Evolutionary conservation across 2,113 vertebrate genomes (phyloP).

Genomic region (Craseonycteris thonglongyai): DNA sequence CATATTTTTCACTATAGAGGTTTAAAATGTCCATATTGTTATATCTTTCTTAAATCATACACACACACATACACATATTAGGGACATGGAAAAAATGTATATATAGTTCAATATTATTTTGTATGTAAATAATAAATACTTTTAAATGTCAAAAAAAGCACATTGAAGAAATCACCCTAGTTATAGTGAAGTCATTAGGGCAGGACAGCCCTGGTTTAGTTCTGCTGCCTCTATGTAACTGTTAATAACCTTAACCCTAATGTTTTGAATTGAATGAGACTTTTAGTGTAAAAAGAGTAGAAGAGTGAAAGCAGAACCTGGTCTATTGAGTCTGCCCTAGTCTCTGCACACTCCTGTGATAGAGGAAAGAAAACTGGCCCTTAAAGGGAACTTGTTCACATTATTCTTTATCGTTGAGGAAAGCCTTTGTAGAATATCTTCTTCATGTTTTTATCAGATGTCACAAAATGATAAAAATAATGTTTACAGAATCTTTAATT

Average conservation of each 20-base stretch:
- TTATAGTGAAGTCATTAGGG: neutral
- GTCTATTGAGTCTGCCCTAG: neutral
- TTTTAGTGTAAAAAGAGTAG: neutral
- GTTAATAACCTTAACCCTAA: neutral
- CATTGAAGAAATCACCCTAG: neutral
- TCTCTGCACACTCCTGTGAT: neutral
- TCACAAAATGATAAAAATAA: neutral
- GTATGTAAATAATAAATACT: neutral
- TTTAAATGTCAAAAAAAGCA: neutral
- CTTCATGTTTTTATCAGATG: neutral
- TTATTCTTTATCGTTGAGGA: neutral
- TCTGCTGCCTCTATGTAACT: neutral
- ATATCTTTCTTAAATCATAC: neutral
- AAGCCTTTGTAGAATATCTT: neutral
- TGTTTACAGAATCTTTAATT: neutral
- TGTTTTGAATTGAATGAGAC: neutral
- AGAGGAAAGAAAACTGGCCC: neutral
- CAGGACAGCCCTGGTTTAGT: neutral
- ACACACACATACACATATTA: neutral
- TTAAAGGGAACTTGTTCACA: fast-evolving
- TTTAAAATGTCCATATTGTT: neutral
- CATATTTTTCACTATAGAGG: neutral
- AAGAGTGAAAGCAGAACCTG: neutral
- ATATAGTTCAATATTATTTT: neutral
- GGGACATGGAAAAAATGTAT: neutral